Base-by-base conservation (phyloP, 2,113 vertebrate species). In the Coturnix japonica region DNA sequence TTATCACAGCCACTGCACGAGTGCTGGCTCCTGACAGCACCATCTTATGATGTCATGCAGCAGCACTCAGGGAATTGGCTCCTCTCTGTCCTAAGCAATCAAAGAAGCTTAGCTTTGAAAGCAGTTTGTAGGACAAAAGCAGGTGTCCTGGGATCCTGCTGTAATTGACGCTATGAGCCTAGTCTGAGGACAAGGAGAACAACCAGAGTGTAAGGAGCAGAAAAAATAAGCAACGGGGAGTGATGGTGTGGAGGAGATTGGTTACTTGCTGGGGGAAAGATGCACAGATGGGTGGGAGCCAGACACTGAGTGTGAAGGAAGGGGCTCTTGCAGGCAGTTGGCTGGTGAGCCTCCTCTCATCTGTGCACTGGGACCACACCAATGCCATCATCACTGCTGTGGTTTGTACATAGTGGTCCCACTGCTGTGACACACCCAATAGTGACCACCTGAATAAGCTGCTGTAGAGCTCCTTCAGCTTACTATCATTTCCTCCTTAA, bases 1-100 rank as follows among this genome's bases (percentile, higher is more conserved):
- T 92, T 91, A 88, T 75, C 94, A 47, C 80, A 93, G 65, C 30
- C 83, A 75, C 80, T 43, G n/a, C 92, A 94, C 80, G 76, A 87
- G 47, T 1, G 10, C 37, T 89, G 91, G 87, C 73, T 93, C 39
- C 80, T 88, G 82, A 69, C 69, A 84, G 66, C 57, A 61, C 54
- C 77, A 51, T 60, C 83, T 90, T 86, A 92, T 60, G 53, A 7
- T 1, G 1, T 43, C 61, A 69, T 77, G 16, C 2, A 5, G 57
- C 0, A 0, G 54, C 63, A 81, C 59, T n/a, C 66, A 67, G 69
- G 76, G 61, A 61, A 70, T 81, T 82, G 77, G 6, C 28, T 87
- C 25, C 28, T 82, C 35, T 73, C 65, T 81, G 17, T 56, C 31
- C 19, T 30, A 69, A 31, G 43, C 3, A 20, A 76, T 39, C 54